These are phyloP conservation scores for Watsonalla cultraria DNA, from an alignment of 2,888 invertebrate species.

Conservation along the genomic window DNA sequence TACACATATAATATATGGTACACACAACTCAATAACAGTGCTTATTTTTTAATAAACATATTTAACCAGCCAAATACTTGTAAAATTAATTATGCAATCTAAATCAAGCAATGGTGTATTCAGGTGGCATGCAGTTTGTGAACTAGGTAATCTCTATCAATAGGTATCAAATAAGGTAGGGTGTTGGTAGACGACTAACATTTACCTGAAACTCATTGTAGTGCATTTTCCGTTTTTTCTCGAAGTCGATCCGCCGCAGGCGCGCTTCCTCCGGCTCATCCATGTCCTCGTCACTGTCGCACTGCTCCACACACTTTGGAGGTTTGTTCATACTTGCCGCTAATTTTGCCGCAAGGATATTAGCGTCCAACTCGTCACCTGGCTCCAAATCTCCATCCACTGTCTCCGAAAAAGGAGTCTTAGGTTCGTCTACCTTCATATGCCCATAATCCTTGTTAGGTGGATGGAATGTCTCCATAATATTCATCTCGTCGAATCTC, in stretches of 20 bases:
- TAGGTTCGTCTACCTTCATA: constrained; percentile 98
- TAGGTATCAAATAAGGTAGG: no score
- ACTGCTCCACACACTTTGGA: constrained; percentile 62
- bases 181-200: background rate
- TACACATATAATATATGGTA: no score
- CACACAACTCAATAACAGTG: no score
- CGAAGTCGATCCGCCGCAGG: constrained; percentile 87
- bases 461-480: constrained; percentile 98
- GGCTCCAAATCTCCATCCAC: constrained; percentile 80
- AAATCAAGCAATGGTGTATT: no score
- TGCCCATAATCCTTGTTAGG: constrained; percentile 99
- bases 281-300: constrained; percentile 79
- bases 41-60: no score
- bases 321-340: constrained; percentile 75
- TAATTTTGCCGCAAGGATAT: constrained; percentile 86
- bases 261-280: constrained; percentile 81
- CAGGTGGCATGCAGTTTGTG: no score
- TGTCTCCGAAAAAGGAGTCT: constrained; percentile 89
- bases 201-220: constrained; percentile 93
- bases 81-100: no score
- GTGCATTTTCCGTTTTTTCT: constrained; percentile 95
- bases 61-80: no score
- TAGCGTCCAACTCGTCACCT: constrained; percentile 81
- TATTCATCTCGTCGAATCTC: constrained; percentile 99
- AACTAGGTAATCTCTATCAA: no score